phyloP scores from a whole-genome alignment of 2,888 invertebrate species.

The Anodontia alba region DNA sequence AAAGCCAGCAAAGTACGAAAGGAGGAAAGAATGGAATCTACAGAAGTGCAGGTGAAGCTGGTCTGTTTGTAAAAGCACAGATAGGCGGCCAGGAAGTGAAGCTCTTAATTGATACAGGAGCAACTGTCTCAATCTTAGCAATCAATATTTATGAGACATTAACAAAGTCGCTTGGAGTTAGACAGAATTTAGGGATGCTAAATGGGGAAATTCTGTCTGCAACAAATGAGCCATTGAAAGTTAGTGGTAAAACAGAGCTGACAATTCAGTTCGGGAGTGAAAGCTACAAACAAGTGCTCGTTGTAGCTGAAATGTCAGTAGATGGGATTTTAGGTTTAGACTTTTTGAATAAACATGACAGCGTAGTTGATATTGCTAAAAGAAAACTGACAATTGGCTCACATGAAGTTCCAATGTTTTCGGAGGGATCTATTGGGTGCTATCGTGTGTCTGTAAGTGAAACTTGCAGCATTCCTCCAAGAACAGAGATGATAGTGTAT shows the following conservation, averaged over 20 bases:
- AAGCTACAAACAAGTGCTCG: neutral
- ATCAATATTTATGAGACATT: neutral
- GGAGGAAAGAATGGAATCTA: neutral
- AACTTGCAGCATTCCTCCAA: neutral
- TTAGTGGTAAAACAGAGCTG: neutral
- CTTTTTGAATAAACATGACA: neutral
- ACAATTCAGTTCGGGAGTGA: neutral
- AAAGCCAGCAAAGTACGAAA: neutral
- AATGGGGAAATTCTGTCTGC: neutral
- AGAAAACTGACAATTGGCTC: neutral
- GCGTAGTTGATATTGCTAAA: neutral
- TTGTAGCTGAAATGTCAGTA: neutral
- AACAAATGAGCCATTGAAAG: neutral
- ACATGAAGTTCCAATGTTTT: neutral
- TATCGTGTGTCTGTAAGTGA: neutral
- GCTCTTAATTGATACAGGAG: neutral
- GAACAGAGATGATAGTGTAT: neutral
- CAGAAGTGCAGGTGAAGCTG: neutral
- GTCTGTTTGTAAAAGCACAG: neutral
- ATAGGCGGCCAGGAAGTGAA: neutral
- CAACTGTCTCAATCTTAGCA: neutral
- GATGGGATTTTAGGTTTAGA: neutral
- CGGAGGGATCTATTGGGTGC: neutral
- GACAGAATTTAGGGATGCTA: neutral
- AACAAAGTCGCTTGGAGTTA: neutral